A percentile compares a stretch with the other conserved stretches of the same genome.
Evolutionary conservation across 2,113 vertebrate species (phyloP).

Genomic region (Pedionomus torquatus): DNA sequence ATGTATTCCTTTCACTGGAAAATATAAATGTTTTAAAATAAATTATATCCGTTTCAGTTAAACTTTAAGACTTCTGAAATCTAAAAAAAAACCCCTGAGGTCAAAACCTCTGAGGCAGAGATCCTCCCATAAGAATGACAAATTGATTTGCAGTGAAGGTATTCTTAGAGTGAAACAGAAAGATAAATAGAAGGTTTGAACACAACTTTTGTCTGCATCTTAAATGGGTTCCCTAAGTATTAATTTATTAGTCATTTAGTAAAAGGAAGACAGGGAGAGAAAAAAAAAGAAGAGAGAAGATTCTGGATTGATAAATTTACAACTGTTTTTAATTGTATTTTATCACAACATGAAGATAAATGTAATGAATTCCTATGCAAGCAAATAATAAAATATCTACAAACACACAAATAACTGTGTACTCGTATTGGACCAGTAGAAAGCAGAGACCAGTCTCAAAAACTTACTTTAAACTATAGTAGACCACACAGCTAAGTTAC

Average conservation of each 20-base stretch:
- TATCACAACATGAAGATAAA: neutral
- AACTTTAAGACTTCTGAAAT: neutral
- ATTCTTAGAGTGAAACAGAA: neutral
- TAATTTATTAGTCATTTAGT: neutral
- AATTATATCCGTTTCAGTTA: neutral
- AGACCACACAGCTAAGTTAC: neutral
- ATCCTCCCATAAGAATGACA: neutral
- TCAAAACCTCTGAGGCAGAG: neutral
- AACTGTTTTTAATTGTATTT: neutral
- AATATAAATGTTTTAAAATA: neutral
- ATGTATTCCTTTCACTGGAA: neutral
- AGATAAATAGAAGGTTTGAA: neutral
- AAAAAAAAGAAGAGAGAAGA: neutral
- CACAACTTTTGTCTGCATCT: neutral
- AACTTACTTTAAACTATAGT: accelerated
- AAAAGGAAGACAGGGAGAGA: neutral
- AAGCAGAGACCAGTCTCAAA: neutral
- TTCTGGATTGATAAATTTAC: neutral
- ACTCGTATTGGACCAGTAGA: neutral
- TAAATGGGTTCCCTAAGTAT: neutral
- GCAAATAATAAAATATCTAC: neutral
- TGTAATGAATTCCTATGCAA: neutral
- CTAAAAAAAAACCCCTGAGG: no score
- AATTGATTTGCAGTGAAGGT: neutral
- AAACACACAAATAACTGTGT: neutral